Conservation (phyloP, 2,888 invertebrate species). For the Pycnomerus fuliginosus region DNA sequence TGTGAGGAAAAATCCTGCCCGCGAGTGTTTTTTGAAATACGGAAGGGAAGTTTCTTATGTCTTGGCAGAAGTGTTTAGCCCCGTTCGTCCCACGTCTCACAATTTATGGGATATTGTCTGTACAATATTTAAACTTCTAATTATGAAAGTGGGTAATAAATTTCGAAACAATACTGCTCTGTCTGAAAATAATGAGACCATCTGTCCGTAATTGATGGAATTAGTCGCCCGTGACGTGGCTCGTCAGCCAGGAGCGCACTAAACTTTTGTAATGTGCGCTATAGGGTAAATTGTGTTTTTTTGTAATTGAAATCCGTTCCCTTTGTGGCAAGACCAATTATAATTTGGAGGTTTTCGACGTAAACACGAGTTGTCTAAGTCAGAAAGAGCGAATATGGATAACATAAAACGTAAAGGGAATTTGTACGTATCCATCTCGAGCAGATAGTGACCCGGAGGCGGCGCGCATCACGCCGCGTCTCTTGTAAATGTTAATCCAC, state of each 20-base stretch:
- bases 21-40: no score
- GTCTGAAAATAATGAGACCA: slow-evolving; percentile 48
- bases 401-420: slow-evolving; percentile 15
- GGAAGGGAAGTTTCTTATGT: no score
- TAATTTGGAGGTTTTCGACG: slow-evolving; percentile 16
- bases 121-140: slow-evolving; percentile 42
- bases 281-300: no score
- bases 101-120: slow-evolving; percentile 41
- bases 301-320: slow-evolving; percentile 1
- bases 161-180: slow-evolving; percentile 47
- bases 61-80: no score
- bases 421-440: slow-evolving; percentile 37
- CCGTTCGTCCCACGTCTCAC: slow-evolving; percentile 34
- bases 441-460: slow-evolving; percentile 40
- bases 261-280: no score
- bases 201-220: slow-evolving; percentile 49
- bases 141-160: slow-evolving; percentile 48
- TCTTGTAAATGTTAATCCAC: slow-evolving; percentile 47
- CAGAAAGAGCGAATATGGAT: slow-evolving; percentile 15
- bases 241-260: slow-evolving; percentile 12
- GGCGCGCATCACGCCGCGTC: slow-evolving; percentile 42
- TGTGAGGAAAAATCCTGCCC: no score
- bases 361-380: slow-evolving; percentile 15
- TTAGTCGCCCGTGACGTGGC: slow-evolving; percentile 41
- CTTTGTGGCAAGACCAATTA: slow-evolving; percentile 20